phyloP scores from a whole-genome alignment of 2,888 invertebrate genomes.

The Troilus luridus region DNA sequence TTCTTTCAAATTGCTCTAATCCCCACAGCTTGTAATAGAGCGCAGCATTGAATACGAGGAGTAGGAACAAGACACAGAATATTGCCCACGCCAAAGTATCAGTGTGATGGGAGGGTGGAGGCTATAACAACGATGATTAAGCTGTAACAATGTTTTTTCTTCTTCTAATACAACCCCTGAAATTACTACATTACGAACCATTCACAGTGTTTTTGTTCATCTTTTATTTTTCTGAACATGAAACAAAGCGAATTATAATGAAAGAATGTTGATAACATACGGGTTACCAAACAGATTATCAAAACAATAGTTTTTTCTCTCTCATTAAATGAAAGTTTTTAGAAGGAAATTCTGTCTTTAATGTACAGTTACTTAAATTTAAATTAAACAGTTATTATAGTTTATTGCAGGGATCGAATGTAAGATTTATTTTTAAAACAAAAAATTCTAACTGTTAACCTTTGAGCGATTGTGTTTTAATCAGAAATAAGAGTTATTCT shows the following conservation, averaged over 20 bases:
- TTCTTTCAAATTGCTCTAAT: slow-evolving; percentile 73
- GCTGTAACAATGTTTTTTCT: neutral
- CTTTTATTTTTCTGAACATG: neutral
- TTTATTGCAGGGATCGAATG: too few species aligned
- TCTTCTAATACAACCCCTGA: neutral
- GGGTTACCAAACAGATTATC: neutral
- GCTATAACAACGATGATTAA: slow-evolving; percentile 32
- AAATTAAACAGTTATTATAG: too few species aligned
- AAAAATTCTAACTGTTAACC: too few species aligned
- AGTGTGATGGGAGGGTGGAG: slow-evolving; percentile 51
- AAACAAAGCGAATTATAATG: neutral
- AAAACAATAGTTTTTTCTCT: neutral
- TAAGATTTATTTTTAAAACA: too few species aligned
- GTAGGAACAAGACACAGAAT: slow-evolving; percentile 75
- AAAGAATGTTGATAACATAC: neutral
- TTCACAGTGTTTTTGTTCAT: neutral
- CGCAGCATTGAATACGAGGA: slow-evolving; percentile 81
- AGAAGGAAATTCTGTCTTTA: neutral
- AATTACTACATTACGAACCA: neutral
- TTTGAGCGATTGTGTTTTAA: too few species aligned
- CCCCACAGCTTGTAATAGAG: slow-evolving; percentile 88
- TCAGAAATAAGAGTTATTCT: too few species aligned
- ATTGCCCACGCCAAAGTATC: slow-evolving; percentile 71
- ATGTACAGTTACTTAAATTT: neutral
- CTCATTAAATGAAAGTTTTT: neutral